Evolutionary conservation across 2,888 invertebrate genomes (phyloP).

Genomic region (Nemoura dubitans): DNA sequence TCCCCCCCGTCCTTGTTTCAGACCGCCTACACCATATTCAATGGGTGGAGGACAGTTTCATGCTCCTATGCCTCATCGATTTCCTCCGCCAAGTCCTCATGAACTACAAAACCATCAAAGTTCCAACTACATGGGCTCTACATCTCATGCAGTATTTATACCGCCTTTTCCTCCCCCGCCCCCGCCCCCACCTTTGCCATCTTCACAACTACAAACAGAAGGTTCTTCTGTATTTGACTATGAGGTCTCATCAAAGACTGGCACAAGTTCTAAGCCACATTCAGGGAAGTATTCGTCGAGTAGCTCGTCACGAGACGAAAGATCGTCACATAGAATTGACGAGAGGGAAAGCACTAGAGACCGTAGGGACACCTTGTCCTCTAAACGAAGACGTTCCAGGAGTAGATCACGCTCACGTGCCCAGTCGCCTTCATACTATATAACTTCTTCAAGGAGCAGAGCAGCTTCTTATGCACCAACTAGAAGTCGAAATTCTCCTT

Average conservation of each 20-base stretch:
- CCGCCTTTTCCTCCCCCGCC: neutral
- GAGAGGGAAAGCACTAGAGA: neutral
- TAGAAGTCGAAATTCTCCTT: neutral
- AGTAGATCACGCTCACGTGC: neutral
- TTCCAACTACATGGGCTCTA: neutral
- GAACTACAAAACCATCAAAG: neutral
- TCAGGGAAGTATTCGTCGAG: neutral
- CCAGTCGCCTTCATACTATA: neutral
- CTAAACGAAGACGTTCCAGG: neutral
- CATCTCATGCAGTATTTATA: neutral
- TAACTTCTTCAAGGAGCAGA: neutral
- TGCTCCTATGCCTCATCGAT: neutral
- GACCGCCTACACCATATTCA: neutral
- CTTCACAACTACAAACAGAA: neutral
- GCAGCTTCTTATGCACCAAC: neutral
- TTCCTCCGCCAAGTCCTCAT: neutral
- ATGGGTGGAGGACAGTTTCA: neutral
- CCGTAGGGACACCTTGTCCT: neutral
- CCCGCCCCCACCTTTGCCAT: neutral
- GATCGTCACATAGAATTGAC: neutral
- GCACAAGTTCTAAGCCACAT: neutral
- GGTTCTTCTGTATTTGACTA: neutral
- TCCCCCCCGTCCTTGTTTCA: neutral
- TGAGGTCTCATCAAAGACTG: neutral
- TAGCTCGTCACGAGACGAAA: neutral